Evolutionary conservation across 2,797 vertebrate species (phyloP).

Genomic region (Tragelaphus eurycerus): DNA sequence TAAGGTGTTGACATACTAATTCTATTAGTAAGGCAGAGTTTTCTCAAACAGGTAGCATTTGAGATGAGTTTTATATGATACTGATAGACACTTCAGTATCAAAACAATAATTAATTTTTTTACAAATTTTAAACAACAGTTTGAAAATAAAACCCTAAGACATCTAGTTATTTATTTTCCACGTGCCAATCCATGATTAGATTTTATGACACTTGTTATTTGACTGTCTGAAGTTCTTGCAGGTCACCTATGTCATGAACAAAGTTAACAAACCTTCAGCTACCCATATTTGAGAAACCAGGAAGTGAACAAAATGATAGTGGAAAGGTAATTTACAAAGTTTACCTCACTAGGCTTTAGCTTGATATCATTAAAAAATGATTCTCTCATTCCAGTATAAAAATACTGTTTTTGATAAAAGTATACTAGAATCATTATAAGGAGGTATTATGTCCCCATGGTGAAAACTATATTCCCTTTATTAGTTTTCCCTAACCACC

Average conservation of each 20-base stretch:
- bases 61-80: neutral
- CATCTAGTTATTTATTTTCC: neutral
- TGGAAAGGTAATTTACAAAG: neutral
- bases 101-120: neutral
- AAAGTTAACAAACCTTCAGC: neutral
- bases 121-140: neutral
- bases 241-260: neutral
- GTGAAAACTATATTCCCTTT: neutral
- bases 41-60: neutral
- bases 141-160: neutral
- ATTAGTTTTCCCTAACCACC: neutral
- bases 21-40: neutral
- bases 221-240: neutral
- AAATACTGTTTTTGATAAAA: neutral
- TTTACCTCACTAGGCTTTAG: neutral
- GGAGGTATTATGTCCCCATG: neutral
- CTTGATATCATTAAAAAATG: neutral
- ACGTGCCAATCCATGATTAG: neutral
- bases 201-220: neutral
- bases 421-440: neutral
- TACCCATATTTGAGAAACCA: neutral
- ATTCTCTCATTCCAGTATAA: neutral
- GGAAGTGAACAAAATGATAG: neutral
- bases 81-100: neutral
- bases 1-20: neutral